Evolutionary conservation across 2,113 vertebrate species (phyloP).

Genomic region (Zapus hudsonius): DNA sequence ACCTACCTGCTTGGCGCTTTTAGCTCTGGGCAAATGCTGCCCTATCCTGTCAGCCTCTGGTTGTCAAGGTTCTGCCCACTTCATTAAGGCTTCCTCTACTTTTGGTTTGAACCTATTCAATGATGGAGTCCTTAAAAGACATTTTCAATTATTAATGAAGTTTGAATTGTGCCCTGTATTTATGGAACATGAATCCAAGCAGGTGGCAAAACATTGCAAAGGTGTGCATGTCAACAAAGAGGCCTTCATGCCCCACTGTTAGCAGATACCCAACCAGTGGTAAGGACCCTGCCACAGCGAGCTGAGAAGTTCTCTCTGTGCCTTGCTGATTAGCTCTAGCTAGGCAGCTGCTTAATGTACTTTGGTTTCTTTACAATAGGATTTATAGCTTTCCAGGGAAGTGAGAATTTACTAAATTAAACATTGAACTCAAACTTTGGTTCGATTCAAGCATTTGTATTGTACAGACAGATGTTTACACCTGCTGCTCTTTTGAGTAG

Average conservation of each 20-base stretch:
- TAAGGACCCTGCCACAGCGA: rapidly evolving
- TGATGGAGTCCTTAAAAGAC: background rate
- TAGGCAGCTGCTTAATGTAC: background rate
- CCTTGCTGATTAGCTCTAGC: background rate
- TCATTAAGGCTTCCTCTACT: background rate
- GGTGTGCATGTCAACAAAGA: background rate
- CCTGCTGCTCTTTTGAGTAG: background rate
- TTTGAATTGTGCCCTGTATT: background rate
- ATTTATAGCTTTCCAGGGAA: background rate
- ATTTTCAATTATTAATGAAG: conserved; percentile 1
- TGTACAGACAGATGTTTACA: background rate
- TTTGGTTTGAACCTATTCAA: background rate
- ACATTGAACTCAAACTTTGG: background rate
- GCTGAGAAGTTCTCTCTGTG: background rate
- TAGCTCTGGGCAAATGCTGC: background rate
- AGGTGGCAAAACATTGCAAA: background rate
- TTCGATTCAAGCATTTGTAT: background rate
- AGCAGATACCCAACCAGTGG: rapidly evolving
- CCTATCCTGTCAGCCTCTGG: background rate
- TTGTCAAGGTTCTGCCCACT: background rate
- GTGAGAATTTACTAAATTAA: background rate
- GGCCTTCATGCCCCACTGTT: rapidly evolving
- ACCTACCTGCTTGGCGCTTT: background rate
- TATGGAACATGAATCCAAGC: background rate
- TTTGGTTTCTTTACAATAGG: background rate